These are phyloP conservation scores for Trichogramma pretiosum DNA, from an alignment of 1,140 invertebrate species.

Conservation along the genomic window DNA sequence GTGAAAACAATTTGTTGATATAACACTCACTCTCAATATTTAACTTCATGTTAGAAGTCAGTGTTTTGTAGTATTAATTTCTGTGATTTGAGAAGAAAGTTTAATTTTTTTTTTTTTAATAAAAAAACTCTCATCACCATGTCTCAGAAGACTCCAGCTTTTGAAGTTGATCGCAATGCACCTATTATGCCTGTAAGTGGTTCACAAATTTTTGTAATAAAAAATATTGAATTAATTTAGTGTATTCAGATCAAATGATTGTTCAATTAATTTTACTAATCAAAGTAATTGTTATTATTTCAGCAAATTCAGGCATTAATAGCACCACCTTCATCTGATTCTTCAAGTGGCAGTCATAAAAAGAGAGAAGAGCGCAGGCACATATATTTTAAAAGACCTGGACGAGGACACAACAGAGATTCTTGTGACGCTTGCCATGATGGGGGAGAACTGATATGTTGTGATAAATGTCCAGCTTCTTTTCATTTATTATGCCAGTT, in stretches of 20 bases:
- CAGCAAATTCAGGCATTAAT: slow-evolving; percentile 83
- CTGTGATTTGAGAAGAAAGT: too few species aligned
- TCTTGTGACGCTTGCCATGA: slow-evolving; percentile 86
- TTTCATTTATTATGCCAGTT: slow-evolving; percentile 93
- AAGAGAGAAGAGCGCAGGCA: slow-evolving; percentile 59
- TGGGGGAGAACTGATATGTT: slow-evolving; percentile 91
- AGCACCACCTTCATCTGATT: slow-evolving; percentile 72
- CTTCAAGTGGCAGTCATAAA: slow-evolving; percentile 50
- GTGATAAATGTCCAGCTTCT: slow-evolving; percentile 87
- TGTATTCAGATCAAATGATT: neutral
- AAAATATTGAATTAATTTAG: slow-evolving; percentile 3
- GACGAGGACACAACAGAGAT: slow-evolving; percentile 86
- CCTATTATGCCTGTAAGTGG: slow-evolving; percentile 60
- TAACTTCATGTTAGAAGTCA: too few species aligned
- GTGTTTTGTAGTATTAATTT: too few species aligned
- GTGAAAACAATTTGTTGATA: too few species aligned
- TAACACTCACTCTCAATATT: too few species aligned
- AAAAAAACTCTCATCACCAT: too few species aligned
- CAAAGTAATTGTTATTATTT: slow-evolving; percentile 18
- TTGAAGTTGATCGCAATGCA: slow-evolving; percentile 52
- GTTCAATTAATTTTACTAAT: neutral
- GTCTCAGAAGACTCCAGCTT: slow-evolving; percentile 16
- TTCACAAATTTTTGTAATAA: slow-evolving; percentile 3
- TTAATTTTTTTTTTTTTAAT: too few species aligned
- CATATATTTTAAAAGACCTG: slow-evolving; percentile 76